These are phyloP conservation scores for Alligator mississippiensis DNA, from an alignment of 2,113 vertebrate genomes.

Conservation along the genomic window DNA sequence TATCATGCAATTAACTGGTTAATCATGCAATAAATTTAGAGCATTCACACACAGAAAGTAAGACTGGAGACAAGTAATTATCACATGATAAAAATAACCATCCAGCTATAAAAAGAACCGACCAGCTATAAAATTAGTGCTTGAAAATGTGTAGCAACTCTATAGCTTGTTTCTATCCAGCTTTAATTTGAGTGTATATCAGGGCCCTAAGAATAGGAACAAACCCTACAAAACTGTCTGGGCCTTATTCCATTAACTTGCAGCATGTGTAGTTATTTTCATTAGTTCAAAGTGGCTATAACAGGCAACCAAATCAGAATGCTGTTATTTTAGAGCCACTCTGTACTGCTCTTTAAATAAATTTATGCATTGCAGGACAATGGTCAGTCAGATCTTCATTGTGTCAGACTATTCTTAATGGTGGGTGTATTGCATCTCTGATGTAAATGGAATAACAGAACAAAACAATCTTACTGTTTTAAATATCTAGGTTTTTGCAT, in stretches of 20 bases:
- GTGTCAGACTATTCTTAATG: neutral
- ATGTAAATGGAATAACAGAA: neutral
- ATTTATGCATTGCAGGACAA: rapidly evolving
- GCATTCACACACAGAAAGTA: too few relatives aligned
- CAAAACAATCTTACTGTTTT: slow-evolving; percentile 3
- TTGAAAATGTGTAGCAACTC: too few relatives aligned
- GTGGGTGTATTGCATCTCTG: neutral
- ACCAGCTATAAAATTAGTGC: too few relatives aligned
- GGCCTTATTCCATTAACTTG: neutral
- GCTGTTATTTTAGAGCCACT: neutral
- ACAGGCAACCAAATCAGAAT: neutral
- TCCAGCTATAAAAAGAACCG: too few relatives aligned
- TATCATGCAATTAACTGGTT: too few relatives aligned
- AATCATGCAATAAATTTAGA: too few relatives aligned
- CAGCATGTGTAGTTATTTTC: neutral
- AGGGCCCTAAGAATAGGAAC: neutral
- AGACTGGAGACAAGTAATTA: too few relatives aligned
- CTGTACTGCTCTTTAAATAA: neutral
- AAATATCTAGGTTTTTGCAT: neutral
- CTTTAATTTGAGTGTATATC: too few relatives aligned
- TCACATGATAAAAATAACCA: too few relatives aligned
- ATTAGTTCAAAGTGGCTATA: neutral
- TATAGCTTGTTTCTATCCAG: too few relatives aligned
- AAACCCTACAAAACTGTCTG: neutral
- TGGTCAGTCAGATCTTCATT: neutral